Conservation (phyloP, 2,797 vertebrate species). For the Mareca strepera region DNA sequence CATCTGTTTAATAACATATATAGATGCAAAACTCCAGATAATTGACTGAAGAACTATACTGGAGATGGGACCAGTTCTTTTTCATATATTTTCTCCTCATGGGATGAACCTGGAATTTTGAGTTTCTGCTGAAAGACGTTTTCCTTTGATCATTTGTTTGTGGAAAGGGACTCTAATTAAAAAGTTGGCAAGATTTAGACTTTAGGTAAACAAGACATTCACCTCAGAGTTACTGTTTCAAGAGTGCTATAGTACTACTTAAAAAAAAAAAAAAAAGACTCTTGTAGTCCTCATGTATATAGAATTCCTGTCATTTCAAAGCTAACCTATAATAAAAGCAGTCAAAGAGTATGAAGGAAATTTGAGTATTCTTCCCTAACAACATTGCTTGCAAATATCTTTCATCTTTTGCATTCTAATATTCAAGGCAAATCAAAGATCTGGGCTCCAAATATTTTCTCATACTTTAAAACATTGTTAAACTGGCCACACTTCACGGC, state of each 20-base stretch:
- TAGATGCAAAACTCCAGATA: background rate
- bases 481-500: no score
- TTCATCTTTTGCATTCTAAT: background rate
- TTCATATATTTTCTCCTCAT: background rate
- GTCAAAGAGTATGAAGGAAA: background rate
- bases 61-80: background rate
- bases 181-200: background rate
- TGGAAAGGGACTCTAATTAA: background rate
- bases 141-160: background rate
- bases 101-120: background rate
- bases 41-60: background rate
- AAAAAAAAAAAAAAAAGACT: background rate
- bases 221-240: background rate
- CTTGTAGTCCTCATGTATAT: no score
- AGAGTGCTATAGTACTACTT: background rate
- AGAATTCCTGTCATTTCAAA: background rate
- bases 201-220: background rate
- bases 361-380: background rate
- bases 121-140: background rate
- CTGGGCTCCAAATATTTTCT: background rate
- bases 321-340: background rate
- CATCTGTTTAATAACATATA: background rate
- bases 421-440: background rate
- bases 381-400: background rate
- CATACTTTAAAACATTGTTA: background rate